Conservation (phyloP, 2,888 invertebrate genomes). For the Cerceris ruficornis region DNA sequence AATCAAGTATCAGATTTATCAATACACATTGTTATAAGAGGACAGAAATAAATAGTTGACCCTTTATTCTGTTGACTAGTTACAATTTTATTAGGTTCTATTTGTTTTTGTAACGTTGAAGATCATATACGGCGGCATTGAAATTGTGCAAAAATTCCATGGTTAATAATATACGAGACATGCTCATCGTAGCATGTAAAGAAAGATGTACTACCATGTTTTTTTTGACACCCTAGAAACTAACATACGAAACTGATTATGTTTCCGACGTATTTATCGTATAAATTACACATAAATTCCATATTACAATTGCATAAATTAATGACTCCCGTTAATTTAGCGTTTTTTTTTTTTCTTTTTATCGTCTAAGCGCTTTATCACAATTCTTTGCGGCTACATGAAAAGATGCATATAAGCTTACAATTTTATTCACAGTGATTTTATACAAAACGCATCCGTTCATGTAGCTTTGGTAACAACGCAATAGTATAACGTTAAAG, state of each 20-base stretch:
- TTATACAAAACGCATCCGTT: slow-evolving; percentile 37
- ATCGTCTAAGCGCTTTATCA: slow-evolving; percentile 54
- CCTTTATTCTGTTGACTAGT: slow-evolving; percentile 46
- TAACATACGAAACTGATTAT: slow-evolving; percentile 43
- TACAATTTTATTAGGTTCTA: slow-evolving; percentile 44
- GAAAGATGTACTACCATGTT: slow-evolving; percentile 35
- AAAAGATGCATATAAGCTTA: slow-evolving; percentile 39
- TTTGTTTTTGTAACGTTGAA: slow-evolving; percentile 34
- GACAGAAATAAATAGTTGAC: slow-evolving; percentile 9
- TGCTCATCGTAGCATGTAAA: slow-evolving; percentile 52
- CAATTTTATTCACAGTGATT: slow-evolving; percentile 53
- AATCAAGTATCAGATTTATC: not conserved
- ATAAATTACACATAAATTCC: slow-evolving; percentile 40
- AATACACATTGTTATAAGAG: not conserved
- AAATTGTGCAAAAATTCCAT: slow-evolving; percentile 49
- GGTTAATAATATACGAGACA: slow-evolving; percentile 51
- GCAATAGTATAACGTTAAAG: slow-evolving; percentile 21
- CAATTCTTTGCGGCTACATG: slow-evolving; percentile 52
- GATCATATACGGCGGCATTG: slow-evolving; percentile 19
- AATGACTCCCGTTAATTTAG: slow-evolving; percentile 34
- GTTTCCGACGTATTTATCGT: slow-evolving; percentile 10
- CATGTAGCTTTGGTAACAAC: slow-evolving; percentile 57
- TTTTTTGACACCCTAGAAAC: slow-evolving; percentile 25
- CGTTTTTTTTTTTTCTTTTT: slow-evolving; percentile 20
- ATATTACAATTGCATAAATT: slow-evolving; percentile 37